phyloP scores from a whole-genome alignment of 1,140 invertebrate species.

The Hylyphantes graminicola region DNA sequence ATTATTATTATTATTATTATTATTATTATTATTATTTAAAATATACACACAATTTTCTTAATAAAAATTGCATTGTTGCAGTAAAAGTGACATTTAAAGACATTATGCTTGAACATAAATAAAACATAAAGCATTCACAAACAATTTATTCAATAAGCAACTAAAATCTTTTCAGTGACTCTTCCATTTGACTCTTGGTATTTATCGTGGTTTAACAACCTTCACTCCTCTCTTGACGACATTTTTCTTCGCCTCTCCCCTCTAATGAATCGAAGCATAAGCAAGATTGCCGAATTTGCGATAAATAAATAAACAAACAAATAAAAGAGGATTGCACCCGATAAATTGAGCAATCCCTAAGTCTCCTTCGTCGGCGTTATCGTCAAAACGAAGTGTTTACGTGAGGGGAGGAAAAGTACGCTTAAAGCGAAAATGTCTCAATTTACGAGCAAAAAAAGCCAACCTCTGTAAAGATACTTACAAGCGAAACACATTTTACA shows the following conservation, averaged over 20 bases:
- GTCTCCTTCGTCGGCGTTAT: conserved; percentile 31
- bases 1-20: too few relatives aligned
- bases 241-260: neutral
- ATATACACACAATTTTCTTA: too few relatives aligned
- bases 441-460: conserved; percentile 37
- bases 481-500: conserved; percentile 52
- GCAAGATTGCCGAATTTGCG: conserved; percentile 16
- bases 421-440: conserved; percentile 59
- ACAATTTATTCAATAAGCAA: too few relatives aligned
- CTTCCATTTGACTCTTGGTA: too few relatives aligned
- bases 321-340: neutral
- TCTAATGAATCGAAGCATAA: conserved; percentile 6
- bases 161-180: too few relatives aligned
- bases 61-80: too few relatives aligned
- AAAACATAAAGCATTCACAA: too few relatives aligned
- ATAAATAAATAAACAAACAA: conserved; percentile 20
- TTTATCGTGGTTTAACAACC: neutral
- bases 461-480: conserved; percentile 49
- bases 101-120: too few relatives aligned
- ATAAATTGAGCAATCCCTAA: conserved; percentile 37
- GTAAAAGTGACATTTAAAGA: too few relatives aligned
- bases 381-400: neutral
- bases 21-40: too few relatives aligned
- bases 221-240: neutral
- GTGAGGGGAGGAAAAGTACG: conserved; percentile 30